Evolutionary conservation across 2,797 vertebrate genomes (phyloP), one percentile per base, ranked within the genome.

Genomic region (Peromyscus melanophrys): DNA sequence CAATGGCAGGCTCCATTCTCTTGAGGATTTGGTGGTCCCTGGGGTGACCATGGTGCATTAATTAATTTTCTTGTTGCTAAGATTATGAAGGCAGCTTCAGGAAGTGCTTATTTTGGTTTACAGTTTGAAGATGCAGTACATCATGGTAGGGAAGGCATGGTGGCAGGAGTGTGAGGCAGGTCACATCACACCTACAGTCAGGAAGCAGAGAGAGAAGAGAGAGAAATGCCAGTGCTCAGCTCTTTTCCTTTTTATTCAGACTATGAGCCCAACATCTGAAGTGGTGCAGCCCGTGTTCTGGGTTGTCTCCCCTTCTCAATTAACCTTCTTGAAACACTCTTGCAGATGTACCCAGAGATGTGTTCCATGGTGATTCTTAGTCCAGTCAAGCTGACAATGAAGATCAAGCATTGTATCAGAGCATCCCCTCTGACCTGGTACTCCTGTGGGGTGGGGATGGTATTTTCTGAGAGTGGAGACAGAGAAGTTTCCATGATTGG

Each of bases 361-460:
- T 34, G 31, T 77, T 46, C 73, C 23, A 63, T 37, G 40, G 13
- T 34, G 11, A 61, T 46, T 76, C 10, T 73, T 57, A 27, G 40
- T 75, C 5, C 52, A 88, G 52, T 75, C 69, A 75, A 8, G 6
- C 13, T 61, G 55, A 76, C 40, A 88, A 1, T 89, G 29, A 63
- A 61, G 57, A 27, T n/a, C 40, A 89, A 4, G 37, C 52, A 55
- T 49, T 23, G 49, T 46, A 46, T 77, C 52, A 59, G 69, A 67
- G 27, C 75, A n/a, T 0, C 16, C 29, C 49, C 12, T 49, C 14
- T 3, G 27, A 75, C 27, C 27, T 23, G 49, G 31, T 10, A 23
- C 37, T 65, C 2, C 0, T 1, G 1, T 71, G 16, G 13, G 21
- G 34, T 25, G 29, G 1, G 10, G 16, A 11, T 16, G 27, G 5